Base-by-base conservation (phyloP, 2,113 vertebrate species). In the Panthera leo region DNA sequence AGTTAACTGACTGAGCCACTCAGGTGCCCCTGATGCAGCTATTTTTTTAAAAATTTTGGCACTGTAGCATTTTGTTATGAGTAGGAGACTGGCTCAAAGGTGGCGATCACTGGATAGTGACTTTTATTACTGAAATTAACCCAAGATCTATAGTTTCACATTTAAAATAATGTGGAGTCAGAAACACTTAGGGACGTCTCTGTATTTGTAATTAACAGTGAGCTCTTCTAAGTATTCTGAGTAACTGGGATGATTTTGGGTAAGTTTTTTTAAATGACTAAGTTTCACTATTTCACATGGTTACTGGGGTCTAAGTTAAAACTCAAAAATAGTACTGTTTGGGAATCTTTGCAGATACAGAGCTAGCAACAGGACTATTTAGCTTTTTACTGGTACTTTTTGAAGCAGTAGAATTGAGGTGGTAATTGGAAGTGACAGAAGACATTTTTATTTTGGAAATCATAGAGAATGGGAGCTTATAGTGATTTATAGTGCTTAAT, bases 91-190 rank as follows among this genome's bases (percentile, higher is more conserved):
- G 23, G 25, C 18, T 86, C 10, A 73, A 58, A 19, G 18, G 55
- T 70, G 65, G n/a, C 14, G 42, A 65, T 84, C 61, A 63, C 8
- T 68, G 51, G 27, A n/a, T 67, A 93, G 42, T 93, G n/a, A 87
- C 34, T 90, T 73, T 85, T 85, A 51, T 68, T 5, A 65, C 42
- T 79, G 36, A 61, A 94, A 94, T 94, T 71, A 85, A 92, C 45
- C 67, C 63, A 90, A 19, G 34, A 55, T 85, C 23, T 29, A 11
- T 83, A 63, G 31, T 36, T 78, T 73, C 51, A 53, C n/a, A 71
- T 55, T 95, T 95, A 86, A 91, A 92, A 91, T 71, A 67, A 67
- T 51, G 39, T 68, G 13, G 53, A 89, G n/a, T 79, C 65, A 89
- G 68, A 92, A 78, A 63, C 27, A 27, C 19, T 25, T 29, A 85